Evolutionary conservation across 2,888 invertebrate species (phyloP), one percentile per base, ranked within the genome.

Genomic region (Drosophila fungiperda): DNA sequence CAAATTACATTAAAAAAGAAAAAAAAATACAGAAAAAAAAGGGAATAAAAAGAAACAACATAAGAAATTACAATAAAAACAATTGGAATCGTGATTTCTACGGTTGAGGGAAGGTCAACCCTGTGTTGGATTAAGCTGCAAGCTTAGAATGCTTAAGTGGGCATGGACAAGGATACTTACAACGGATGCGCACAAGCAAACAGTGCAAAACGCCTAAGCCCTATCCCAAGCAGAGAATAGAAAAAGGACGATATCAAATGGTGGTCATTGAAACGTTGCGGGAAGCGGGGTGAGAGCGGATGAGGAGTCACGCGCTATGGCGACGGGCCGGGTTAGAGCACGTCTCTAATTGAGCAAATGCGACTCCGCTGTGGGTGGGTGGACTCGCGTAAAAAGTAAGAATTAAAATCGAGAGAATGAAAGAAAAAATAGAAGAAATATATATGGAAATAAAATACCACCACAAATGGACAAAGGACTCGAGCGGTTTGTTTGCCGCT

Each of bases 101-200:
- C 20, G 36, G 50, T n/a, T 26, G 23, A 35, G 67, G 69, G 54
- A 77, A 73, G 88, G 86, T 83, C 86, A 85, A 82, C 81, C 76
- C 78, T 64, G 60, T 60, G 75, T 63, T 57, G 80, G 87, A 89
- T 87, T 89, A 87, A 83, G 80, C 78, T 62, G 70, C 68, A 66
- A 72, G 87, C 87, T 89, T 89, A 85, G 85, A 83, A 89, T 87
- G 85, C 76, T 87, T 89, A 87, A 89, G 87, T 89, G 89, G 78
- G 62, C 83, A 73, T 68, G 79, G 80, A 75, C 73, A 68, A 68
- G 75, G 76, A 79, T 78, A 69, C 68, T 68, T 75, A 78, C 50
- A 74, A 54, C 50, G 68, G 67, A 40, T 68, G 64, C 50, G 42
- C 38, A 29, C 73, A 80, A 79, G 66, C 67, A 80, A 73, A 54